phyloP scores from a whole-genome alignment of 2,888 invertebrate genomes.

The Microdon myrmicae region DNA sequence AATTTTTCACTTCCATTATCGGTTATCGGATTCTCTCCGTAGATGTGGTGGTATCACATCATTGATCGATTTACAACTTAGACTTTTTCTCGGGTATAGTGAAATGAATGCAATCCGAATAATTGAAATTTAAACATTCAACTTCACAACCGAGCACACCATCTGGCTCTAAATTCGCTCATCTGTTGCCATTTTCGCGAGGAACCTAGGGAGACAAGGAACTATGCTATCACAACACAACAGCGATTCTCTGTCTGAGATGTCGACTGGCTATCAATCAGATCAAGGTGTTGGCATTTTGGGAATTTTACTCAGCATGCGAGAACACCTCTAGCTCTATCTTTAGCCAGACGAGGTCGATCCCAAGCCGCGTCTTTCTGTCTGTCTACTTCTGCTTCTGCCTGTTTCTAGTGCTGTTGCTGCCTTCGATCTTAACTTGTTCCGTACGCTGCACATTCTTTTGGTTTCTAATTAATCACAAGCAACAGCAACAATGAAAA shows the following conservation, averaged over 20 bases:
- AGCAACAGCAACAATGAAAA: slow-evolving; percentile 26
- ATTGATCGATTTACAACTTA: slow-evolving; percentile 3
- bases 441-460: slow-evolving; percentile 31
- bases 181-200: slow-evolving; percentile 28
- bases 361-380: too few species aligned
- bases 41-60: too few species aligned
- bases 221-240: too few species aligned
- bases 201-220: too few species aligned
- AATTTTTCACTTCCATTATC: too few species aligned
- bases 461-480: slow-evolving; percentile 47
- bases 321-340: too few species aligned
- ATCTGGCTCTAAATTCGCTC: slow-evolving; percentile 47
- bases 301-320: slow-evolving; percentile 45
- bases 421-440: too few species aligned
- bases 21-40: too few species aligned
- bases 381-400: slow-evolving; percentile 15
- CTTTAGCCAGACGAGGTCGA: slow-evolving; percentile 46
- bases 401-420: slow-evolving; percentile 15
- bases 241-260: slow-evolving; percentile 32
- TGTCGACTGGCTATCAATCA: slow-evolving; percentile 21
- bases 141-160: slow-evolving; percentile 47
- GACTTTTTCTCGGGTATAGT: neutral
- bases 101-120: slow-evolving; percentile 43
- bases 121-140: slow-evolving; percentile 43
- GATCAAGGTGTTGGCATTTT: slow-evolving; percentile 52